Evolutionary conservation across 2,113 vertebrate genomes (phyloP), one percentile per base, ranked within the genome.

Genomic region (Forbesichthys papilliferus): DNA sequence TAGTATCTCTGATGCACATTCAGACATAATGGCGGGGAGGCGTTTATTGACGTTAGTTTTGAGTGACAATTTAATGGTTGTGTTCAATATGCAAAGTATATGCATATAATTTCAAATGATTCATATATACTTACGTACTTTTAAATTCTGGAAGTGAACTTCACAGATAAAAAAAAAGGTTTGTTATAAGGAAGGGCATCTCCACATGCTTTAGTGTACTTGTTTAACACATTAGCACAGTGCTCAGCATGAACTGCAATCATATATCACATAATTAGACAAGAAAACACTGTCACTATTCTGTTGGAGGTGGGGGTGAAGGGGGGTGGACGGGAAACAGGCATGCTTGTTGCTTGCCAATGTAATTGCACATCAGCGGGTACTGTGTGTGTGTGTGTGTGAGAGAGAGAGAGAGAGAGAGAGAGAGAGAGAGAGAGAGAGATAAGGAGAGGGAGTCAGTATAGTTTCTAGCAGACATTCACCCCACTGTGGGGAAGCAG

Each of bases 381-480:
- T 18, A 54, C 46, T 79, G 63, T 55, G 51, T 59, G 66, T 56
- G 9, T 33, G 27, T 61, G 69, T 76, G 68, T 80, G 77, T 78
- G 66, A 78, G 51, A 46, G 9, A 63, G 62, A 27, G 27, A 27
- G 55, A 66, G 68, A 56, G 27, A 36, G 55, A 27, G 27, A 33
- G 59, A 60, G 78, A 20, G 55, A 66, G 68, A 56, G 27, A 36
- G 55, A 27, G 27, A 27, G 27, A 3, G 27, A 27, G 27, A 2
- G 27, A 27, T 27, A 27, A 27, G 27, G 51, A 46, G 9, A 63
- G 62, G 64, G 13, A 36, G 64, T 55, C 8, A 13, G 3, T 71
- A 60, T 64, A 81, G 53, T 82, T 86, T 81, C 79, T 77, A 69
- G 68, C 63, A 66, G 69, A 71, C 75, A 63, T 70, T 65, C 54